Evolutionary conservation across 2,113 vertebrate genomes (phyloP).

Genomic region (Pollachius pollachius): DNA sequence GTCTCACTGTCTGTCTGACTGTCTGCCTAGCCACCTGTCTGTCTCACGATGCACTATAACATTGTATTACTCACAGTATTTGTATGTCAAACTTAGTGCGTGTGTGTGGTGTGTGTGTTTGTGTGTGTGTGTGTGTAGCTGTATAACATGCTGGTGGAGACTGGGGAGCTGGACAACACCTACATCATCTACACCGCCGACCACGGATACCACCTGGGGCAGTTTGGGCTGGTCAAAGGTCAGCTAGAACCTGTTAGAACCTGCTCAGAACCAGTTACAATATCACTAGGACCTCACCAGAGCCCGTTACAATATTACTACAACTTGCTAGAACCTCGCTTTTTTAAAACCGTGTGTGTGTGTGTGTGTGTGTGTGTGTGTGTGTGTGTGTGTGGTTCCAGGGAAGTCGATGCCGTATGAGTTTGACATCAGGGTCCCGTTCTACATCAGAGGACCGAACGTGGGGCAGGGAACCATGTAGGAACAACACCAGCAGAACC

Average conservation of each 20-base stretch:
- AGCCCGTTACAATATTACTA: no score
- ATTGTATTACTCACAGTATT: background rate
- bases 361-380: background rate
- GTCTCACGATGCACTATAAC: no score
- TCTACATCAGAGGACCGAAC: slow-evolving; percentile 92
- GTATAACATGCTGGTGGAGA: slow-evolving; percentile 87
- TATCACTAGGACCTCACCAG: no score
- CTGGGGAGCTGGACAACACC: slow-evolving; percentile 90
- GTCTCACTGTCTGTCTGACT: background rate
- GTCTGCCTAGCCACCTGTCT: no score
- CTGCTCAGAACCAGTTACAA: no score
- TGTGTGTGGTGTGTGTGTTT: background rate
- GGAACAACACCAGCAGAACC: slow-evolving; percentile 40
- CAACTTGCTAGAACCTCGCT: no score
- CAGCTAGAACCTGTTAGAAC: background rate
- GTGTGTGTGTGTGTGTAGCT: slow-evolving; percentile 69
- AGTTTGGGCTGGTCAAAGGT: slow-evolving; percentile 97
- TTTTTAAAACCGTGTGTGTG: no score
- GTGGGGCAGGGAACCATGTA: slow-evolving; percentile 90
- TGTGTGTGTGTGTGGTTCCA: slow-evolving; percentile 17
- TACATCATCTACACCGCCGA: slow-evolving; percentile 96
- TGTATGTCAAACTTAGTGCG: no score
- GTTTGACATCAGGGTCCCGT: slow-evolving; percentile 96
- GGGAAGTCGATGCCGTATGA: slow-evolving; percentile 96
- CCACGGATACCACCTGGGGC: slow-evolving; percentile 96